Percentiles rank a stretch among this genome's conserved stretches.
phyloP scores from a whole-genome alignment of 1,140 invertebrate genomes.

The Dryas iulia region DNA sequence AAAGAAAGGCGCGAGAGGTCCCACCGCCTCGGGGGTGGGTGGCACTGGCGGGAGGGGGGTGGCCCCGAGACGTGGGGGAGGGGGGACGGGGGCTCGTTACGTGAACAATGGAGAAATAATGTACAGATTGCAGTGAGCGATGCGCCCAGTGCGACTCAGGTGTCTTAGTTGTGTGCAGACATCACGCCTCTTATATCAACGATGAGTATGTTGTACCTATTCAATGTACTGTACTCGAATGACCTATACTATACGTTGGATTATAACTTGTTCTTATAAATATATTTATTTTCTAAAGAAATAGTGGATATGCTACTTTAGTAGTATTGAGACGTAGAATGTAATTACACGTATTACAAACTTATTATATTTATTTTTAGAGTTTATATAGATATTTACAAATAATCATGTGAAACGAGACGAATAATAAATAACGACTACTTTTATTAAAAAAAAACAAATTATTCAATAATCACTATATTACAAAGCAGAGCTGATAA shows the following conservation, averaged over 20 bases:
- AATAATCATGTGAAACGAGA: too few species aligned
- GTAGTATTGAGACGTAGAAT: too few species aligned
- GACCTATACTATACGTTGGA: neutral
- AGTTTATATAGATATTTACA: too few species aligned
- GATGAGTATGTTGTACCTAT: conserved; percentile 15
- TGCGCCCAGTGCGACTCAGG: conserved; percentile 77
- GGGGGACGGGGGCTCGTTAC: conserved; percentile 71
- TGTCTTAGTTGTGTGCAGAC: conserved; percentile 65
- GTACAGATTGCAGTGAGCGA: conserved; percentile 80
- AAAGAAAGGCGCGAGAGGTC: conserved; percentile 79
- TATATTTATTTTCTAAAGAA: neutral
- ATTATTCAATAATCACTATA: neutral
- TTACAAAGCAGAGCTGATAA: neutral
- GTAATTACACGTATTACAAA: too few species aligned
- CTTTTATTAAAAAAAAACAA: neutral
- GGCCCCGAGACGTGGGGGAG: conserved; percentile 37
- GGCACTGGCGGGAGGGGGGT: conserved; percentile 45
- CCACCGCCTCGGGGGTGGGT: conserved; percentile 68
- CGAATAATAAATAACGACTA: neutral
- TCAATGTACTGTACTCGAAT: neutral
- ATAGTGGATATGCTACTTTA: too few species aligned
- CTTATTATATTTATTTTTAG: too few species aligned
- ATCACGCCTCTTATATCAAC: conserved; percentile 52
- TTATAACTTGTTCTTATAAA: neutral
- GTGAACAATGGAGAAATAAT: conserved; percentile 80